A percentile compares a stretch with the other conserved stretches of the same genome.
Conservation (phyloP, 1,140 invertebrate genomes). For the Manduca sexta region DNA sequence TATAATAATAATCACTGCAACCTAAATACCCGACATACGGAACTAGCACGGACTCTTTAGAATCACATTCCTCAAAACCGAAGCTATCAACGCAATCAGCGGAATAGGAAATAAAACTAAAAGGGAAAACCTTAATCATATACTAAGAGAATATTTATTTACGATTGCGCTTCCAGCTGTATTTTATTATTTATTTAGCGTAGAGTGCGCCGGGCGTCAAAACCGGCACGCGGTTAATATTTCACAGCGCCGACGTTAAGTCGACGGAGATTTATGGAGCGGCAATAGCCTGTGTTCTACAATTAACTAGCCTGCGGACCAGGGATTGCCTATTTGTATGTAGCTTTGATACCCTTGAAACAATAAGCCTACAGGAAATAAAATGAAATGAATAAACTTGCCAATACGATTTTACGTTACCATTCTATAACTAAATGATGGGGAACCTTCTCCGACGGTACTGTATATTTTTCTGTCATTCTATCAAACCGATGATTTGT, state of each 20-base stretch:
- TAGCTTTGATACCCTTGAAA: neutral
- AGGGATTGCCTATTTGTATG: slow-evolving; percentile 6
- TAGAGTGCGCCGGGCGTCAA: slow-evolving; percentile 42
- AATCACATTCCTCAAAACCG: neutral
- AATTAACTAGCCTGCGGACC: slow-evolving; percentile 47
- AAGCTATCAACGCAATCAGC: neutral
- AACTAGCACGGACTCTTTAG: too few relatives aligned
- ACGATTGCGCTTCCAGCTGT: slow-evolving; percentile 25
- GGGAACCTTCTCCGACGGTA: too few relatives aligned
- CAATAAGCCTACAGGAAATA: too few relatives aligned
- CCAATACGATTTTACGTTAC: too few relatives aligned
- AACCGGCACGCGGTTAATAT: slow-evolving; percentile 63
- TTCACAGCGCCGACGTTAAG: slow-evolving; percentile 61
- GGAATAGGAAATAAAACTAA: neutral
- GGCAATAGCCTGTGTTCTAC: slow-evolving; percentile 50
- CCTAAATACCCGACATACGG: too few relatives aligned
- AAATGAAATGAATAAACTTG: too few relatives aligned
- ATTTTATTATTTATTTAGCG: slow-evolving; percentile 52
- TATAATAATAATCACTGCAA: too few relatives aligned
- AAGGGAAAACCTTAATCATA: slow-evolving; percentile 1
- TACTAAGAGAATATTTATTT: slow-evolving; percentile 4
- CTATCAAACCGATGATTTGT: too few relatives aligned
- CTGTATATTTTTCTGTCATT: too few relatives aligned
- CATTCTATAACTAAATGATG: too few relatives aligned
- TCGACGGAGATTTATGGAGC: slow-evolving; percentile 64